Conservation (phyloP, 64 coral and sea anemone genomes). For the Montipora capricornis region DNA sequence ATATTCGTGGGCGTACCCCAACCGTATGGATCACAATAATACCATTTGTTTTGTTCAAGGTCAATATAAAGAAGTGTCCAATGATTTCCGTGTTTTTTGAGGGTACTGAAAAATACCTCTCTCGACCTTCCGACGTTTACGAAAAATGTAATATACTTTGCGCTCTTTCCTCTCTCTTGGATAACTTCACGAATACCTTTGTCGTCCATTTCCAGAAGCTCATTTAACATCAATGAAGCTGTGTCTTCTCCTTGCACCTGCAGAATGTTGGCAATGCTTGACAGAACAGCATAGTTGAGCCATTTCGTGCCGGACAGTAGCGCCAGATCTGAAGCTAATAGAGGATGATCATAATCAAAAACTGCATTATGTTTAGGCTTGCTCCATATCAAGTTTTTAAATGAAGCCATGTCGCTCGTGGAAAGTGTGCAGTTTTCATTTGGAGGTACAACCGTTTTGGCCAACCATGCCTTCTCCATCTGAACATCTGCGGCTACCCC, state of each 20-base stretch:
- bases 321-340: conserved; percentile 62
- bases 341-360: conserved; percentile 24
- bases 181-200: conserved; percentile 3
- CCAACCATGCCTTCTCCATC: conserved; percentile 51
- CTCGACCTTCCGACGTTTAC: conserved; percentile 19
- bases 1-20: conserved; percentile 56
- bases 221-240: conserved; percentile 55
- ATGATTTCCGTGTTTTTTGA: conserved; percentile 47
- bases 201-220: conserved; percentile 48
- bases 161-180: not conserved
- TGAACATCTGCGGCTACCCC: not conserved
- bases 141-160: not conserved
- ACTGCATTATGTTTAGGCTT: conserved; percentile 21
- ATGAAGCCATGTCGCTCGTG: conserved; percentile 11
- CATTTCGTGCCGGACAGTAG: conserved; percentile 34
- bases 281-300: conserved; percentile 30
- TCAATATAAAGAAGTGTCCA: conserved; percentile 70
- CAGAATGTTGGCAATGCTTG: conserved; percentile 5
- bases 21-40: conserved; percentile 61
- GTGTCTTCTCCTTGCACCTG: not conserved
- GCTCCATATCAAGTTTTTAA: conserved; percentile 17
- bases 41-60: conserved; percentile 64
- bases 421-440: conserved; percentile 50
- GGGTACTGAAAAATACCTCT: conserved; percentile 29
- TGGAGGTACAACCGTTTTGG: conserved; percentile 23